phyloP scores from a whole-genome alignment of 2,113 vertebrate species.

The Cyanocitta stelleri region DNA sequence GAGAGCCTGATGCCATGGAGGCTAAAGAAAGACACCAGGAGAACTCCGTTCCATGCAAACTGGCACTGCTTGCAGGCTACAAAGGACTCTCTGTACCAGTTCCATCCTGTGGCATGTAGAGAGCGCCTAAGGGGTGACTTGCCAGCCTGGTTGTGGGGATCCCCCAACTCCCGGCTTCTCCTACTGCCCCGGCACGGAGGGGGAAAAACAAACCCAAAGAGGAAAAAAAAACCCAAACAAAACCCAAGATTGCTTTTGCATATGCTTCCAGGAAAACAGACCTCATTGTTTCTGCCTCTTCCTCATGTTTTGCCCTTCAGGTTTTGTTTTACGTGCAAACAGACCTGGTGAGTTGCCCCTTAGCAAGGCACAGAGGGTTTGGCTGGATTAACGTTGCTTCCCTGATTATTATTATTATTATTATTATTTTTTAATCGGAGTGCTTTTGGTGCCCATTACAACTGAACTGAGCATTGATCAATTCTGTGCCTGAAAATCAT shows the following conservation, averaged over 20 bases:
- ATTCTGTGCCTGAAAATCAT: constrained; percentile 71
- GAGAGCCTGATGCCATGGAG: constrained; percentile 44
- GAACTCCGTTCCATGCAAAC: constrained; percentile 86
- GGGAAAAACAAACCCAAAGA: neutral
- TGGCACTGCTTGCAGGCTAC: constrained; percentile 80
- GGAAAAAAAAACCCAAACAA: neutral
- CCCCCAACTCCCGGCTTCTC: constrained; percentile 24
- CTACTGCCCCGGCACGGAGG: neutral
- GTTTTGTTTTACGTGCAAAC: constrained; percentile 53
- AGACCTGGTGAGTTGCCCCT: constrained; percentile 62
- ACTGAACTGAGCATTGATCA: constrained; percentile 62
- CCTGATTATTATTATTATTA: constrained; percentile 1
- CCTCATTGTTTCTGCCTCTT: constrained; percentile 26
- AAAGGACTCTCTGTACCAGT: constrained; percentile 70
- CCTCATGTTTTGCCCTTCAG: constrained; percentile 34
- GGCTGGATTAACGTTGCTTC: constrained; percentile 59
- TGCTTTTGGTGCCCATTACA: constrained; percentile 65
- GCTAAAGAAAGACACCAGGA: constrained; percentile 67
- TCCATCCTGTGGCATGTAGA: constrained; percentile 47
- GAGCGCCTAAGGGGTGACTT: constrained; percentile 46
- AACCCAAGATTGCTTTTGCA: neutral
- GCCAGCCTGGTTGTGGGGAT: constrained; percentile 54
- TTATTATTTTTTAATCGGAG: constrained; percentile 63
- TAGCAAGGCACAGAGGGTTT: constrained; percentile 56
- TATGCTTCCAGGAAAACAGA: constrained; percentile 25